phyloP scores from a whole-genome alignment of 2,888 invertebrate species.

The Lasioglossum pauxillum region DNA sequence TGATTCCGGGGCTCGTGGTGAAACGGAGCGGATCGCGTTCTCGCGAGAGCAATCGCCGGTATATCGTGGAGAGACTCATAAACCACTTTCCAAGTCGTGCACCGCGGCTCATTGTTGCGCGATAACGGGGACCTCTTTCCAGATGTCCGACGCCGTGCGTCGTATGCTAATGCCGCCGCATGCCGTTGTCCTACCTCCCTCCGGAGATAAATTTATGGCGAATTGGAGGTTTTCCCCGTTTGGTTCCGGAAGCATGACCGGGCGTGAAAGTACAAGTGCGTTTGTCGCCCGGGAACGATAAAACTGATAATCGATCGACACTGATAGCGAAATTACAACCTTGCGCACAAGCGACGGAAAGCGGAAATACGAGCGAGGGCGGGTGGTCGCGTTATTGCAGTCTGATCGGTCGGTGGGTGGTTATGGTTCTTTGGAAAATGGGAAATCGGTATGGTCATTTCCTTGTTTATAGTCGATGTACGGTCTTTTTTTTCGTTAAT shows the following conservation, averaged over 20 bases:
- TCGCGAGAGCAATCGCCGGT: conserved; percentile 45
- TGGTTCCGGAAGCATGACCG: conserved; percentile 46
- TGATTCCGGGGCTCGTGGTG: conserved; percentile 58
- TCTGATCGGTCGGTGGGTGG: background rate
- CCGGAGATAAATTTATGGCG: conserved; percentile 55
- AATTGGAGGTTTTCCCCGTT: conserved; percentile 36
- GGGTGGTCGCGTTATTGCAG: conserved; percentile 20
- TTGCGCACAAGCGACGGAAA: background rate
- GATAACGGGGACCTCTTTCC: conserved; percentile 62
- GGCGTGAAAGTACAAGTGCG: conserved; percentile 60
- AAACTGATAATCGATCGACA: conserved; percentile 45
- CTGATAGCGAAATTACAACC: conserved; percentile 46
- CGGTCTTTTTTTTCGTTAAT: background rate
- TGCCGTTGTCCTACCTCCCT: background rate
- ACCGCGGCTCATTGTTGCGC: conserved; percentile 65
- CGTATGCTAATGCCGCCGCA: conserved; percentile 61
- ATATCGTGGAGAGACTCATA: conserved; percentile 56
- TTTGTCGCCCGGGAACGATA: conserved; percentile 40
- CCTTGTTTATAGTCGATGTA: background rate
- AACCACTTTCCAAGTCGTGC: conserved; percentile 69
- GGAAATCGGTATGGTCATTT: background rate
- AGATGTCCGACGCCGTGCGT: conserved; percentile 59
- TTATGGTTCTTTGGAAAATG: background rate
- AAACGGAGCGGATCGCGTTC: conserved; percentile 58
- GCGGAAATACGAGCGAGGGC: background rate